Percentiles rank a stretch among this genome's conserved stretches.
Conservation (phyloP, 35 echinoderm and acorn worm genomes). For the Lytechinus variegatus region DNA sequence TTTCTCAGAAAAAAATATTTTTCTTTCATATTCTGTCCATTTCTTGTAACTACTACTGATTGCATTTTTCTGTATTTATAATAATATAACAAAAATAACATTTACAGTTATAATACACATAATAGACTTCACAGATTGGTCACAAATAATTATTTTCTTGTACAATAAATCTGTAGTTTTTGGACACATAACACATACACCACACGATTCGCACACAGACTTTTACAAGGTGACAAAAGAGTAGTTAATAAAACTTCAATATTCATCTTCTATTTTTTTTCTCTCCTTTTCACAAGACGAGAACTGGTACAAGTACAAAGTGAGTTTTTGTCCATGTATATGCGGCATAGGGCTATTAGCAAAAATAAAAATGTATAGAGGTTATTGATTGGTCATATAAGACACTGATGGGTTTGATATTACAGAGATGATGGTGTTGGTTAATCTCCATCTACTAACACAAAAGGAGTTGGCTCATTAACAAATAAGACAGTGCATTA, state of each 20-base stretch:
- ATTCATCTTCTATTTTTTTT: neutral
- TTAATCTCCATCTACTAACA: slow-evolving; percentile 5
- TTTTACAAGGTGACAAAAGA: slow-evolving; percentile 49
- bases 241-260: slow-evolving; percentile 41
- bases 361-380: slow-evolving; percentile 36
- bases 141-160: slow-evolving; percentile 48
- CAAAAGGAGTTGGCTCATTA: slow-evolving; percentile 28
- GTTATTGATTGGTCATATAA: slow-evolving; percentile 38
- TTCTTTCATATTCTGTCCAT: slow-evolving; percentile 4
- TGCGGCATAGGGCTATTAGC: neutral
- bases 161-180: slow-evolving; percentile 51
- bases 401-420: slow-evolving; percentile 26
- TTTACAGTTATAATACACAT: slow-evolving; percentile 45
- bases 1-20: neutral
- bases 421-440: slow-evolving; percentile 28
- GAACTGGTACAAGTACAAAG: slow-evolving; percentile 19
- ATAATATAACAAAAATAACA: slow-evolving; percentile 59
- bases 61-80: slow-evolving; percentile 47
- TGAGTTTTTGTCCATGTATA: slow-evolving; percentile 39
- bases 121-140: slow-evolving; percentile 50
- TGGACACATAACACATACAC: slow-evolving; percentile 53
- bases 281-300: neutral
- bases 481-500: slow-evolving; percentile 24
- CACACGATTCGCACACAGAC: slow-evolving; percentile 54
- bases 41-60: slow-evolving; percentile 47